Evolutionary conservation across 2,113 vertebrate genomes (phyloP), one percentile per base, ranked within the genome.

Genomic region (Diphyllodes magnificus): DNA sequence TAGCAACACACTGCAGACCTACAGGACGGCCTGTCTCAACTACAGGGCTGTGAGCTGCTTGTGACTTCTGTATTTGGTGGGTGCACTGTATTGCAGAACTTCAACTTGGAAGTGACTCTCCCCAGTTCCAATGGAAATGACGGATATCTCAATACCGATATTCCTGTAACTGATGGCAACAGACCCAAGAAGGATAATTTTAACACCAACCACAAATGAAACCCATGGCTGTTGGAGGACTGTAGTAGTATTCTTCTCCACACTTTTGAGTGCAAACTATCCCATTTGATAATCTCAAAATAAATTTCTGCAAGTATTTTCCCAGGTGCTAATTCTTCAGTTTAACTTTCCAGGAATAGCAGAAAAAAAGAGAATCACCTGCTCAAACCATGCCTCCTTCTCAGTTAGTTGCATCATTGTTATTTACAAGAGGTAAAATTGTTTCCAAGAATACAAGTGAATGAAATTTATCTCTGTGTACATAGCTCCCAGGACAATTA

Each of bases 391-490:
- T 19, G 22, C 15, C 8, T 63, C 33, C n/a, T 85, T 66, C 75
- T 88, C 50, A 73, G 37, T 82, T 72, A 61, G 16, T 57, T 56
- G 42, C 47, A 44, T 68, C 40, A 60, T 28, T 78, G 19, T 72
- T 94, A 78, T 65, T 92, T 93, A 94, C 39, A 91, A 82, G 82
- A 95, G 65, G 56, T 86, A 90, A 95, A 94, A 75, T 20, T 33
- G 13, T 83, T 92, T 90, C 76, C 61, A 90, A 51, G n/a, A 94
- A 83, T 30, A 76, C 16, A 71, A 78, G 22, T 49, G 15, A 84
- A 83, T 39, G 37, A 23, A 39, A 31, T 77, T 85, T 86, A 69
- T 83, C 40, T 94, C 63, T 72, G 73, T 93, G 30, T 44, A 88
- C 40, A 35, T 47, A 78, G 68, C 51, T 95, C 76, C 44, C 80